Base-by-base conservation (phyloP, 2,797 vertebrate species). In the Onychomys leucogaster region DNA sequence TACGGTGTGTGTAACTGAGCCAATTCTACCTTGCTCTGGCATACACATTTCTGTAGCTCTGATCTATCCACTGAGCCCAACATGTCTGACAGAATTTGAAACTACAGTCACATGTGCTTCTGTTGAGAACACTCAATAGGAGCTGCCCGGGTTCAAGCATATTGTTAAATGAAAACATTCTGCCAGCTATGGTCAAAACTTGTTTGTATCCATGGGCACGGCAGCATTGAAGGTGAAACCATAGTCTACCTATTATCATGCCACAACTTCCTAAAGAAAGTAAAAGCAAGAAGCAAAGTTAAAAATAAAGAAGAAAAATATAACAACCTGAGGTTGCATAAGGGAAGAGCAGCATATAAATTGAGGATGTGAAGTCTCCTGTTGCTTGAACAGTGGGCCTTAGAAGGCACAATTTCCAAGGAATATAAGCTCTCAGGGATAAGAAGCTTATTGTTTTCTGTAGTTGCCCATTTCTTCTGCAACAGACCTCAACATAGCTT, bases 1-100 rank as follows among this genome's bases (percentile, higher is more conserved):
- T 97, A 97, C 92, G 94, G 27, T 83, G 77, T 93, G 91, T 97
- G 96, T 97, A 96, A 96, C 69, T 63, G 92, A 96, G 95, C 97
- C 97, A 97, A 81, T 91, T 96, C 94, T 46, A 57, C 32, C 93
- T 97, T 97, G 83, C 29, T 90, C 37, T 95, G 92, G 78, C 71
- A 89, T 85, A 67, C 43, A 65, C 77, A 59, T 75, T 87, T 84
- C 95, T 91, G 49, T 46, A 46, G 11, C 85, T 91, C 83, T 37
- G 37, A 37, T 52, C 37, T 87, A 19, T 95, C 84, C 77, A 37
- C 61, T 55, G 43, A 59, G 43, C 46, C 89, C 7, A 73, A 81
- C 29, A 94, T 82, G 49, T 94, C 90, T 81, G 77, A 87, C 57
- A 91, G 59, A 81, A 77, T 1, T 59, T 93, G 19, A 78, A 91